These are phyloP conservation scores for Atlantisia rogersi DNA, from an alignment of 2,113 vertebrate genomes.

Conservation along the genomic window DNA sequence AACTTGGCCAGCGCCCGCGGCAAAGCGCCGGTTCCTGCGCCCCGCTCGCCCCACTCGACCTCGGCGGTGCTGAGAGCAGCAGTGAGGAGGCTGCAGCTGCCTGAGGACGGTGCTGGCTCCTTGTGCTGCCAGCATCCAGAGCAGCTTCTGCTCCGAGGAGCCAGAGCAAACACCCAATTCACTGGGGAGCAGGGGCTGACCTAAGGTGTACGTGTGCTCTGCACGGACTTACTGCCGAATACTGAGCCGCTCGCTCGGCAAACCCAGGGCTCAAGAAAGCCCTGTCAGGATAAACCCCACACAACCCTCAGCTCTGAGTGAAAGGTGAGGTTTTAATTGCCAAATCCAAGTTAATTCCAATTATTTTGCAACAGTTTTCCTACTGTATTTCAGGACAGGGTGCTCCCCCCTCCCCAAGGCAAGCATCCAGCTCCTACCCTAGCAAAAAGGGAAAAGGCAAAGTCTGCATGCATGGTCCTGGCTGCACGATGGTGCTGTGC, in stretches of 20 bases:
- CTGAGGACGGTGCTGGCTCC: background rate
- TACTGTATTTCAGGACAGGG: background rate
- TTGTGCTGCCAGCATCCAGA: background rate
- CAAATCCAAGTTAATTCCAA: background rate
- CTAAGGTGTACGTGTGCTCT: rapidly evolving
- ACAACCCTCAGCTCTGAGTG: rapidly evolving
- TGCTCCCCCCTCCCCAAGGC: background rate
- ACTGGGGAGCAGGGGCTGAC: rapidly evolving
- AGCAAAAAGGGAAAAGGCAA: background rate
- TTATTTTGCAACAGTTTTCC: background rate
- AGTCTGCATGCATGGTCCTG: background rate
- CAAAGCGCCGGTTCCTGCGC: background rate
- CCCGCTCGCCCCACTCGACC: background rate
- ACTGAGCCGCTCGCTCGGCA: rapidly evolving
- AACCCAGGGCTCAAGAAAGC: background rate
- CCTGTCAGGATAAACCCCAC: background rate
- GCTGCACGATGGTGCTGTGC: rapidly evolving
- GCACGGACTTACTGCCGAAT: rapidly evolving
- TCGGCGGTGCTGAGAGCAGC: background rate
- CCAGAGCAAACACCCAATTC: rapidly evolving
- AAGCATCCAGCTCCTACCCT: background rate
- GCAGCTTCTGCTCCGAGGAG: background rate
- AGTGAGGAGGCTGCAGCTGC: background rate
- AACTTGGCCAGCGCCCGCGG: constrained; percentile 10
- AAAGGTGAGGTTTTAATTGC: background rate